phyloP scores from a whole-genome alignment of 2,113 vertebrate species.

The Oncorhynchus mykiss region DNA sequence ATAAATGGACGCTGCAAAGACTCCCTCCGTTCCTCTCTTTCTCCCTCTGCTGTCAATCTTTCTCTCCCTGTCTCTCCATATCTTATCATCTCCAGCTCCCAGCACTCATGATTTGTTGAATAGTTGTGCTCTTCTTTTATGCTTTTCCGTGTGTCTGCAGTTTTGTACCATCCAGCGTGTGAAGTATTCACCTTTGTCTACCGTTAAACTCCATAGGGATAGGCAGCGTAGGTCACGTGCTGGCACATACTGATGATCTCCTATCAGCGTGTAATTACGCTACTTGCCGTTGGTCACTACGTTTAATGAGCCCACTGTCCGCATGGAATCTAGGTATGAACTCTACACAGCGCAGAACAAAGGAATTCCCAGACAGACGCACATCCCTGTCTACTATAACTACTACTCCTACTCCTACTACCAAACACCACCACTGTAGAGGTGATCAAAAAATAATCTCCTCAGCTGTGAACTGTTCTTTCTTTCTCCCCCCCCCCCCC shows the following conservation, averaged over 20 bases:
- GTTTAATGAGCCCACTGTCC: slow-evolving; percentile 50
- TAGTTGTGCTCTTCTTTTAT: slow-evolving; percentile 6
- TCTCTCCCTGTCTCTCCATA: too few species aligned
- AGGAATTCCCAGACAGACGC: slow-evolving; percentile 33
- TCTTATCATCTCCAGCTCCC: too few species aligned
- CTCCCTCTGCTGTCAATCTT: neutral
- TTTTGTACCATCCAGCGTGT: slow-evolving; percentile 19
- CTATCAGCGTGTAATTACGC: slow-evolving; percentile 23
- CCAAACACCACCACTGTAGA: slow-evolving; percentile 53
- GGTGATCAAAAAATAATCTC: slow-evolving; percentile 69
- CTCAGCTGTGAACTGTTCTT: slow-evolving; percentile 62
- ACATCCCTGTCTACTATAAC: slow-evolving; percentile 28
- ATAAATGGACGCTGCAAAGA: too few species aligned
- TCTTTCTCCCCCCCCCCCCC: slow-evolving; percentile 24
- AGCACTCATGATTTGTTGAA: neutral
- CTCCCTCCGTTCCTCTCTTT: neutral
- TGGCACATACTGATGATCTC: slow-evolving; percentile 28
- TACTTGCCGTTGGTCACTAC: slow-evolving; percentile 33
- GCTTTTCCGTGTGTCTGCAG: slow-evolving; percentile 33
- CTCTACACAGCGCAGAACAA: slow-evolving; percentile 51
- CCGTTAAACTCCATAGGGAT: slow-evolving; percentile 19
- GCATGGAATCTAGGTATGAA: slow-evolving; percentile 23
- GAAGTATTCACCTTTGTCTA: slow-evolving; percentile 26
- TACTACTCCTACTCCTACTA: slow-evolving; percentile 47
- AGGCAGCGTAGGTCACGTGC: slow-evolving; percentile 25